A percentile compares a stretch with the other conserved stretches of the same genome.
Conservation (phyloP, 2,797 vertebrate species). For the Podarcis lilfordi region DNA sequence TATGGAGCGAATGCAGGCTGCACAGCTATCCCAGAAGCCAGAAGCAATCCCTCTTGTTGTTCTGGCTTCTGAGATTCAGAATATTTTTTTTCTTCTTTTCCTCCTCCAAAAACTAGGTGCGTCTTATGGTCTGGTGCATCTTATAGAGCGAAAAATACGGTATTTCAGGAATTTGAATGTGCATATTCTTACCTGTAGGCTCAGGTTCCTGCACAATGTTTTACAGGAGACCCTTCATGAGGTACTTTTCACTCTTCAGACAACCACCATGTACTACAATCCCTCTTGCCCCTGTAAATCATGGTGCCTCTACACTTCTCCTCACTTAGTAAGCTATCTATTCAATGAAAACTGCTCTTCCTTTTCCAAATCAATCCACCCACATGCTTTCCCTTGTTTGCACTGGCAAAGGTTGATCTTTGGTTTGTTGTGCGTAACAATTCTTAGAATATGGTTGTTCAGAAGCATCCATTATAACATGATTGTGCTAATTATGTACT, state of each 20-base stretch:
- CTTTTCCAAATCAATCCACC: background rate
- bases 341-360: background rate
- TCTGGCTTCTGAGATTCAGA: too few relatives aligned
- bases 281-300: background rate
- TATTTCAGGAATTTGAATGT: background rate
- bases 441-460: conserved; percentile 8
- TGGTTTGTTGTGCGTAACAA: background rate
- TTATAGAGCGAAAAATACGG: too few relatives aligned
- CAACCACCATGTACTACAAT: background rate
- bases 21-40: too few relatives aligned
- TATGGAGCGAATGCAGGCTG: too few relatives aligned
- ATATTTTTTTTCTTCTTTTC: too few relatives aligned
- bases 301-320: background rate
- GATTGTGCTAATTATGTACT: conserved; percentile 32
- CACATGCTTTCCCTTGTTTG: background rate
- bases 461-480: conserved; percentile 38
- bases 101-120: too few relatives aligned
- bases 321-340: background rate
- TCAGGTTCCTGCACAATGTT: background rate
- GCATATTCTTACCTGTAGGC: background rate
- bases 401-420: background rate
- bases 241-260: background rate
- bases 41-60: too few relatives aligned
- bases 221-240: background rate
- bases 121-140: too few relatives aligned